Conservation (phyloP, 1,140 invertebrate species). For the Theocolax elegans region DNA sequence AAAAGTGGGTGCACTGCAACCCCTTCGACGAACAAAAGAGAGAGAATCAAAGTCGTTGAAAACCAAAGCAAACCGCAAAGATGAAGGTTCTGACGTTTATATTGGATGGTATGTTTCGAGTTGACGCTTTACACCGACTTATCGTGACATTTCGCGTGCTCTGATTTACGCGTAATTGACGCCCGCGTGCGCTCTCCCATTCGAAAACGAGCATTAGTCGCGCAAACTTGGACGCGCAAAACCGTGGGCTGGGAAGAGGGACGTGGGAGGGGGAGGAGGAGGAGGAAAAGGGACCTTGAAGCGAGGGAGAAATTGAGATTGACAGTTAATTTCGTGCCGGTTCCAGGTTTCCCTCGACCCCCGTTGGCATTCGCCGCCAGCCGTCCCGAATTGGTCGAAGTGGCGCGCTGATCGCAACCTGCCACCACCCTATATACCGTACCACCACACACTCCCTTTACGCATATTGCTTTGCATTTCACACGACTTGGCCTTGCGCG, state of each 20-base stretch:
- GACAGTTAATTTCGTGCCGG: constrained; percentile 67
- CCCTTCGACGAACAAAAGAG: too few species aligned
- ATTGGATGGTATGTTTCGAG: not conserved
- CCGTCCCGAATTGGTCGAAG: constrained; percentile 55
- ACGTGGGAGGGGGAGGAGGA: not conserved
- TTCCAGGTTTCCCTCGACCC: constrained; percentile 13
- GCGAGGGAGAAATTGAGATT: constrained; percentile 65
- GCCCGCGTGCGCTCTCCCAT: not conserved
- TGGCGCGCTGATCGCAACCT: not conserved
- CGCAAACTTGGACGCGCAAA: too few species aligned
- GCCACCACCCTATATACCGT: not conserved
- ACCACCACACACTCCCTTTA: not conserved
- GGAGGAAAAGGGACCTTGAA: constrained; percentile 3
- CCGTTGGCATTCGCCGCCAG: constrained; percentile 3
- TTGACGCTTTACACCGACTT: too few species aligned
- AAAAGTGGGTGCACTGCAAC: too few species aligned
- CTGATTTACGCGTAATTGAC: constrained; percentile 32
- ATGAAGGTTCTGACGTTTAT: constrained; percentile 12
- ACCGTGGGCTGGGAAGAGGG: too few species aligned
- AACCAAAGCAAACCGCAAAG: constrained; percentile 17
- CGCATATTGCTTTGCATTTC: constrained; percentile 15
- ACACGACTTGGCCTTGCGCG: not conserved
- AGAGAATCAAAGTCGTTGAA: too few species aligned
- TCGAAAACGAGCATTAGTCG: too few species aligned
- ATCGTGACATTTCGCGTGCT: not conserved